Base-by-base conservation (phyloP, 92 coral and sea anemone genomes). In the Palythoa grandiflora region DNA sequence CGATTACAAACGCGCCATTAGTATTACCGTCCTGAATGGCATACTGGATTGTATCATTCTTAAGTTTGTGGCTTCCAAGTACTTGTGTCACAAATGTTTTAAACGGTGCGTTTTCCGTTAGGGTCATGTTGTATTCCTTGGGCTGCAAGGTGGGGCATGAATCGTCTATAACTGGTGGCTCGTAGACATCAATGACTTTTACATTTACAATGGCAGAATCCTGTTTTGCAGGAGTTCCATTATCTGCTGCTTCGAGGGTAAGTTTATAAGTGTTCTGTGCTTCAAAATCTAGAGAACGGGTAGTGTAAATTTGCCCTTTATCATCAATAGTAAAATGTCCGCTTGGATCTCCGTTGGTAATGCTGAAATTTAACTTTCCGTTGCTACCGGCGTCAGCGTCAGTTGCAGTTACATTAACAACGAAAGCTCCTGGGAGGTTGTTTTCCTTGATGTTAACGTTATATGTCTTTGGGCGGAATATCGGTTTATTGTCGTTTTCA, bases 121-220 rank as follows among this genome's bases (percentile, higher is more conserved):
- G 89, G 15, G 98, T 95, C 39, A 84, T 83, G 79, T 97, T 95
- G 90, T 93, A 97, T 84, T 89, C 98, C 68, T 94, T 89, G 36
- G 96, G 98, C 84, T 88, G 91, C 90, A 97, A 95, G 52, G 59
- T 81, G 10, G 99, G 99, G 68, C 99, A 97, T 57, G 96, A 91
- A 74, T 97, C 98, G 83, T 95, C 98, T 1, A 81, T 68, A 19
- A 48, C 47, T 5, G 76, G 86, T 13, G 20, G 73, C 11, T 81
- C 86, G 5, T 81, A 19, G 73, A 92, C 95, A 81, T 97, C 99
- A 37, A 84, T 84, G 59, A 97, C 94, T 68, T 78, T 91, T 59
- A 97, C 93, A 54, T 84, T 87, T 86, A 97, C 93, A 44, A 89
- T 94, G 87, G 96, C 97, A 16, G 83, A 75, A 81, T 93, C 93